phyloP scores from a whole-genome alignment of 2,113 vertebrate species.

The Colossoma macropomum region DNA sequence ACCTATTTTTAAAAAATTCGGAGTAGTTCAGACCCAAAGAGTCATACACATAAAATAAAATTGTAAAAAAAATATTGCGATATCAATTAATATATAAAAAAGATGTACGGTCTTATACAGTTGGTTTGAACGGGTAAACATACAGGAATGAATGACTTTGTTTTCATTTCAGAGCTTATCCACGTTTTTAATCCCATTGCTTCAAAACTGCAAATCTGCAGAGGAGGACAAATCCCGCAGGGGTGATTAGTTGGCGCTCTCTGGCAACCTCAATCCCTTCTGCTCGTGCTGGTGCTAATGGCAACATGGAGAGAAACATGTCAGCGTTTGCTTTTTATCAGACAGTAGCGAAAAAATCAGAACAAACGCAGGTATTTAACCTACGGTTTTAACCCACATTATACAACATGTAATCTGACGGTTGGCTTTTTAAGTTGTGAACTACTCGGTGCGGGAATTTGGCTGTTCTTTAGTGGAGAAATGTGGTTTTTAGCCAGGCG shows the following conservation, averaged over 20 bases:
- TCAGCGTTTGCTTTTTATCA: slow-evolving; percentile 77
- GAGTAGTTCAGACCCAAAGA: too few relatives aligned
- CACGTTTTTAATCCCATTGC: too few relatives aligned
- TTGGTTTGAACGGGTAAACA: too few relatives aligned
- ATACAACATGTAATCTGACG: background rate
- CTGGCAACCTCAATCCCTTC: slow-evolving; percentile 13
- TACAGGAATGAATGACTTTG: too few relatives aligned
- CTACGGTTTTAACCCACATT: background rate
- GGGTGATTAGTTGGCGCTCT: background rate
- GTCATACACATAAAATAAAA: too few relatives aligned
- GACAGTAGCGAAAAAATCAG: slow-evolving; percentile 47
- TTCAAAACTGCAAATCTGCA: background rate
- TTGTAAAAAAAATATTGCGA: too few relatives aligned
- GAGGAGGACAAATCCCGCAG: background rate
- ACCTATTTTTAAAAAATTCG: too few relatives aligned
- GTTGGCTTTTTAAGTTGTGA: background rate
- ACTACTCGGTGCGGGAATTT: background rate
- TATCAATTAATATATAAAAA: too few relatives aligned
- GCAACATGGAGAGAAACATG: slow-evolving; percentile 75
- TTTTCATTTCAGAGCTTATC: too few relatives aligned
- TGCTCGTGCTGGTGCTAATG: slow-evolving; percentile 56
- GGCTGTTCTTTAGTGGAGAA: too few relatives aligned
- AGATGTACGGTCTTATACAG: too few relatives aligned
- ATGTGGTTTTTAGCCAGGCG: too few relatives aligned
- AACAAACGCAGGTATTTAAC: slow-evolving; percentile 62